Evolutionary conservation across 2,113 vertebrate genomes (phyloP).

Genomic region (Perca schrenkii): DNA sequence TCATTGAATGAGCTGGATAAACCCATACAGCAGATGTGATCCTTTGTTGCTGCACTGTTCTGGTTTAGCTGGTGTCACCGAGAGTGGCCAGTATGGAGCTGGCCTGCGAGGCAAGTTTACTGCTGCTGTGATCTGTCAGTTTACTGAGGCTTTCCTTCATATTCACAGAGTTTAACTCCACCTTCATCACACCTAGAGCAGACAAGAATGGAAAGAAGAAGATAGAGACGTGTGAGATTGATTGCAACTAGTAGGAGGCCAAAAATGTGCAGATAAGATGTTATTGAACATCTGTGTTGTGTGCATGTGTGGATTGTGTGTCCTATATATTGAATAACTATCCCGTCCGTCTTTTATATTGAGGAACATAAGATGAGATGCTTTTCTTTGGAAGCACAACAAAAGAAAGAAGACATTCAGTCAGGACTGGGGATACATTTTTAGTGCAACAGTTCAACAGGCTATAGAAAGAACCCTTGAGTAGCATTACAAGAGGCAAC

Average conservation of each 20-base stretch:
- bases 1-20: not conserved
- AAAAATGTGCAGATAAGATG: no score
- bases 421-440: not conserved
- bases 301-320: not conserved
- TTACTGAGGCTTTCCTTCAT: constrained; percentile 85
- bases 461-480: not conserved
- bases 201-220: constrained; percentile 24
- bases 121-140: constrained; percentile 83
- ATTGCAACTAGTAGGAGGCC: no score
- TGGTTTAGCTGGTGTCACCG: constrained; percentile 70
- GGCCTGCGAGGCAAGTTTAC: constrained; percentile 85
- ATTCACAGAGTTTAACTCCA: constrained; percentile 86
- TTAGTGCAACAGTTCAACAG: no score
- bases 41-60: not conserved
- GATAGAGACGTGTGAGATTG: not conserved
- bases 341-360: not conserved
- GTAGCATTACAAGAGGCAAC: no score
- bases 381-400: not conserved
- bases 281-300: not conserved
- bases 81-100: constrained; percentile 79
- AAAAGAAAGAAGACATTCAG: not conserved
- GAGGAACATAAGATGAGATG: not conserved
- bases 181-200: constrained; percentile 81
- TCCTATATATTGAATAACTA: not conserved
- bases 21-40: constrained; percentile 5